Evolutionary conservation across 1,140 invertebrate genomes (phyloP).

Genomic region (Zaprionus capensis): DNA sequence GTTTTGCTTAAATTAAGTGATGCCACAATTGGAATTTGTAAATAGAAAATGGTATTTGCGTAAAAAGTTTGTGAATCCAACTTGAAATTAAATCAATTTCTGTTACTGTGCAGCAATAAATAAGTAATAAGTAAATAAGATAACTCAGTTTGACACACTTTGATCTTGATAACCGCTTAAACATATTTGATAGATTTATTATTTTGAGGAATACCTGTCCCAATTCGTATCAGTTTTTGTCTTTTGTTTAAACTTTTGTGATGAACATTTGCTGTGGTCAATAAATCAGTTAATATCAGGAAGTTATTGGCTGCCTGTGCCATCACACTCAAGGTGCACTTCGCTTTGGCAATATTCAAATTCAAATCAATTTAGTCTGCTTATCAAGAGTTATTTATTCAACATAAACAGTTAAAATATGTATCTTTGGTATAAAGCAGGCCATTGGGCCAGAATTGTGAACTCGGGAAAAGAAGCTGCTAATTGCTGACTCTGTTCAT

Average conservation of each 20-base stretch:
- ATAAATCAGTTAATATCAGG: background rate
- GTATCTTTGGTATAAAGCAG: background rate
- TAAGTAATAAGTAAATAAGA: background rate
- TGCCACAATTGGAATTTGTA: constrained; percentile 2
- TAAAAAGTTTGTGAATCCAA: background rate
- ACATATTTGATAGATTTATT: background rate
- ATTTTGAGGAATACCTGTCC: background rate
- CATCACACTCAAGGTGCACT: background rate
- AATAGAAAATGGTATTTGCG: background rate
- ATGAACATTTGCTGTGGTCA: background rate
- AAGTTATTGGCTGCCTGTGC: background rate
- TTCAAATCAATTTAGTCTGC: background rate
- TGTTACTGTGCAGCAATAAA: background rate
- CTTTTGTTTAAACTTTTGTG: background rate
- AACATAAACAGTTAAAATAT: background rate
- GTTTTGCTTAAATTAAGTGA: background rate
- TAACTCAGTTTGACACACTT: background rate
- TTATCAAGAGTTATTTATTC: background rate
- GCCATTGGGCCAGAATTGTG: background rate
- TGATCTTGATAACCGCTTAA: background rate
- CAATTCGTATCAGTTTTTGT: background rate
- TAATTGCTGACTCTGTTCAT: constrained; percentile 26
- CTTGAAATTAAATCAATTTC: background rate
- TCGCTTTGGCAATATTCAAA: constrained; percentile 7
- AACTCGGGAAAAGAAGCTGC: constrained; percentile 17